phyloP scores from a whole-genome alignment of 2,888 invertebrate species.

The Malachius bipustulatus region DNA sequence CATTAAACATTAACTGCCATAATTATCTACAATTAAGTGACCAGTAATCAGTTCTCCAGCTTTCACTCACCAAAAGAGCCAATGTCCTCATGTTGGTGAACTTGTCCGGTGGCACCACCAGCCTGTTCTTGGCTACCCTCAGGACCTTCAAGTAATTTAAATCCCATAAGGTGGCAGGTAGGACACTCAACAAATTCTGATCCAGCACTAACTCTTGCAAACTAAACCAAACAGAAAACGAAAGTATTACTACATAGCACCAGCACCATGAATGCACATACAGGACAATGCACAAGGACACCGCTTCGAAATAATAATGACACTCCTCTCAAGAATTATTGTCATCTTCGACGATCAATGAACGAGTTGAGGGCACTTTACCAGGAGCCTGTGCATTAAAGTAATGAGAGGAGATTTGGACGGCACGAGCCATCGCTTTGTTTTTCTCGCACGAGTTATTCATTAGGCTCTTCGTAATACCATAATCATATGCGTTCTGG shows the following conservation, averaged over 20 bases:
- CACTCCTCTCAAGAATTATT: too few relatives aligned
- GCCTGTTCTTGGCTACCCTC: constrained; percentile 45
- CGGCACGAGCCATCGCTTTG: constrained; percentile 13
- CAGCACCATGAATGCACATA: constrained; percentile 33
- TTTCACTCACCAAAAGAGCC: constrained; percentile 40
- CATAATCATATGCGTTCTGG: constrained; percentile 30
- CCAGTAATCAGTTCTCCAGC: too few relatives aligned
- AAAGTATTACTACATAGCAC: constrained; percentile 21
- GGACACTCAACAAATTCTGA: constrained; percentile 55
- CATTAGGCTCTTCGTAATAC: constrained; percentile 24
- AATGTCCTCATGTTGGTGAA: constrained; percentile 46
- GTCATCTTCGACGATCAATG: too few relatives aligned
- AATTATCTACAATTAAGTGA: too few relatives aligned
- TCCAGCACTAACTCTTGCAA: constrained; percentile 59
- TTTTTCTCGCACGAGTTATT: constrained; percentile 27
- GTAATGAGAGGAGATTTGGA: constrained; percentile 6
- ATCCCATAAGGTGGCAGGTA: constrained; percentile 48
- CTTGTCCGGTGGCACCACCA: constrained; percentile 39
- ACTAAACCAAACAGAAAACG: constrained; percentile 42
- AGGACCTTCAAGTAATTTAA: constrained; percentile 49
- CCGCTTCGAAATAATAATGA: constrained; percentile 8
- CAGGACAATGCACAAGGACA: constrained; percentile 32
- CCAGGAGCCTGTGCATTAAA: too few relatives aligned
- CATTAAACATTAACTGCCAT: too few relatives aligned
- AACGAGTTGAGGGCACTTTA: too few relatives aligned